Evolutionary conservation across 2,797 vertebrate species (phyloP), one percentile per base, ranked within the genome.

Genomic region (Rhinogobio ventralis): DNA sequence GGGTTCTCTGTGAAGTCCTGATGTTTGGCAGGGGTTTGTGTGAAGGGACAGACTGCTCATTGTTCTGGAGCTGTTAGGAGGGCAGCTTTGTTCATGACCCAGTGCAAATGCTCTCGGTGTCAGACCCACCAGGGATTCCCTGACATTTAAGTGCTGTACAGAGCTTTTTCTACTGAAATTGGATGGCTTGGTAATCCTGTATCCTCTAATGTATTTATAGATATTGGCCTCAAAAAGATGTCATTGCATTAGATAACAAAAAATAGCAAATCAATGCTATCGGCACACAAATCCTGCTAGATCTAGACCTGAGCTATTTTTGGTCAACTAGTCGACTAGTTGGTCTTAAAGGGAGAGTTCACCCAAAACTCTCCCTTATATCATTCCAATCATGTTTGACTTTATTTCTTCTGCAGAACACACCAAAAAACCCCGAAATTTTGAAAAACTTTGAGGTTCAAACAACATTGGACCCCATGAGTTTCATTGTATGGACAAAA

Each of bases 1-100:
- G 72, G 60, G 51, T 51, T 74, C 20, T 83, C 45, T 73, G 69
- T 85, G 83, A 82, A 62, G 77, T 66, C 30, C 39, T 57, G 11
- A 13, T 51, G 66, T 83, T 74, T 45, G 64, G 64, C 71, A 36
- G 45, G 11, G 79, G 81, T 81, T 84, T 82, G 53, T 81, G 62
- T 11, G 67, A 45, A 33, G 55, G 75, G 68, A 89, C 86, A 87
- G 82, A 67, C 77, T 28, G 68, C 20, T 25, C 5, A 81, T 83
- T 87, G 89, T 87, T 85, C 49, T 42, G 55, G 67, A 53, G 60
- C 64, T 85, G 64, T 67, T 49, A 79, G 79, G 79, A 86, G 57
- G 79, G 55, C 68, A 51, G 74, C 15, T 67, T 57, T 84, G 51
- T 74, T 60, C 64, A 5, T 53, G 83, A 73, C 80, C 85, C 64